Base-by-base conservation (phyloP, 2,797 vertebrate species). In the Champsocephalus esox region DNA sequence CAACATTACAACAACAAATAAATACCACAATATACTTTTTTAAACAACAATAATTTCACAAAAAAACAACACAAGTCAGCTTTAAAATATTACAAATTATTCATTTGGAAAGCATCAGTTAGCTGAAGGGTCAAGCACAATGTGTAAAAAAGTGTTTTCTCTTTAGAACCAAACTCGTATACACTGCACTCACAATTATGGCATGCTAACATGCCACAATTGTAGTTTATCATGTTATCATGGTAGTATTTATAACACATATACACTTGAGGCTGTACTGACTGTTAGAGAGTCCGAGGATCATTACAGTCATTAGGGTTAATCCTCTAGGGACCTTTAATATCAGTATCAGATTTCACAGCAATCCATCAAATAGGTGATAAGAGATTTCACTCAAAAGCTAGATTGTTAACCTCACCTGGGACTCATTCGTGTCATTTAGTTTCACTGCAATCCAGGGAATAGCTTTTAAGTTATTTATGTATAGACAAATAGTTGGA, bases 381-480 rank as follows among this genome's bases (percentile, higher is more conserved):
- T 5, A 45, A 51, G 13, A 69, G 41, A 51, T 70, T 50, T 52
- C 9, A 19, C 13, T 48, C 2, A 54, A 49, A 77, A 59, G 21
- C 41, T 32, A 38, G 57, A 45, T 8, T 48, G 7, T 0, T 12
- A 43, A n/a, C 5, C 24, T 66, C 14, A n/a, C 5, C 50, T 28
- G 38, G 41, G 24, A 12, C n/a, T 46, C 19, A 50, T 51, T 10
- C 43, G 50, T 38, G 19, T 41, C 10, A n/a, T 16, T n/a, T 34
- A 16, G 9, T 5, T 7, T 38, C 45, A 38, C 16, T 58, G 55
- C 45, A 58, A 19, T 57, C 24, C 52, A 34, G 54, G 24, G 21
- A 41, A 28, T 46, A 0, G 43, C 12, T 66, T 34, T 38, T 24
- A 9, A 57, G 44, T 19, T 68, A 48, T 57, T 57, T 21, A 16